A percentile compares a stretch with the other conserved stretches of the same genome.
Evolutionary conservation across 2,797 vertebrate species (phyloP).

Genomic region (Vultur gryphus): DNA sequence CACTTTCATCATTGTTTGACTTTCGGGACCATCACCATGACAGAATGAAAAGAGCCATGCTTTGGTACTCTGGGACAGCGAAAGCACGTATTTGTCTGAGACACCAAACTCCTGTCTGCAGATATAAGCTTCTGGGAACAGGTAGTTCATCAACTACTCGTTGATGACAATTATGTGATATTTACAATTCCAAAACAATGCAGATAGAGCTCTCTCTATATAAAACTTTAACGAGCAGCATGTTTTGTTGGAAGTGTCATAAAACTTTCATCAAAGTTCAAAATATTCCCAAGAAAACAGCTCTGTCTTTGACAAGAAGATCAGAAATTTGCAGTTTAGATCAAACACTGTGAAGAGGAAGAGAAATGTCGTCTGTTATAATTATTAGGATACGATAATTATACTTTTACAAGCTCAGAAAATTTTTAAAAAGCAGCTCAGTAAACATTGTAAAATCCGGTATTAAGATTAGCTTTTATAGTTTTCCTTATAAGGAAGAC

Average conservation of each 20-base stretch:
- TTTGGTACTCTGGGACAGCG: not conserved
- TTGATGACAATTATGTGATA: constrained; percentile 63
- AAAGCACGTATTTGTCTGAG: not conserved
- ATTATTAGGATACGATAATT: constrained; percentile 62
- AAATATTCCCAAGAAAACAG: constrained; percentile 67
- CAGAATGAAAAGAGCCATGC: not conserved
- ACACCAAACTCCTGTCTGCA: not conserved
- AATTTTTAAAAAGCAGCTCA: constrained; percentile 35
- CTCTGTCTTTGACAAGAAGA: constrained; percentile 68
- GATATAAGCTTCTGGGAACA: constrained; percentile 15
- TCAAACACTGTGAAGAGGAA: constrained; percentile 55
- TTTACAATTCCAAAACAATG: constrained; percentile 68
- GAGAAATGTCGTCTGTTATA: constrained; percentile 58
- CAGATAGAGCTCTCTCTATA: constrained; percentile 52
- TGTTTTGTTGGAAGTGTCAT: constrained; percentile 69
- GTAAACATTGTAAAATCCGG: constrained; percentile 37
- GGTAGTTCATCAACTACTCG: constrained; percentile 45
- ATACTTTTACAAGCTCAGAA: constrained; percentile 52
- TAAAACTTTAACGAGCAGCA: constrained; percentile 69
- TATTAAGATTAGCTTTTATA: constrained; percentile 11
- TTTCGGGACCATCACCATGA: not conserved
- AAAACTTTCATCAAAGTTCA: constrained; percentile 76
- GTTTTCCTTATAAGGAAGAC: not conserved
- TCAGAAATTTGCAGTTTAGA: constrained; percentile 68
- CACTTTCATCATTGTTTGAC: not conserved